phyloP scores from a whole-genome alignment of 2,888 invertebrate genomes.

The Trissoscelio sp. region DNA sequence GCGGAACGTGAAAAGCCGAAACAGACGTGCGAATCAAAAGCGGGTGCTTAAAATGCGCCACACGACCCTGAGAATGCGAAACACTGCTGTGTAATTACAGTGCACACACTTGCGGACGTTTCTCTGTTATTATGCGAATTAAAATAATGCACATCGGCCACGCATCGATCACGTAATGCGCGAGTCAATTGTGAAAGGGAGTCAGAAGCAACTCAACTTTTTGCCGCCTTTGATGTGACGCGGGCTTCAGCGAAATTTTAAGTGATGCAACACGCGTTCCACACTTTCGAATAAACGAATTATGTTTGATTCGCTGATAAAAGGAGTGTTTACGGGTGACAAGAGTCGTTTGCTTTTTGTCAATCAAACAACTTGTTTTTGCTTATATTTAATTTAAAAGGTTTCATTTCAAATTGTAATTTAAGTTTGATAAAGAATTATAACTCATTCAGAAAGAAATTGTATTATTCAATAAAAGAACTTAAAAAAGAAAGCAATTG shows the following conservation, averaged over 20 bases:
- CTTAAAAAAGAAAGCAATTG: no score
- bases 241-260: conserved; percentile 4
- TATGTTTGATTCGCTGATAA: conserved; percentile 19
- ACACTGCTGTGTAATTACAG: conserved; percentile 30
- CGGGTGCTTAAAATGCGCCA: conserved; percentile 17
- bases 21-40: no score
- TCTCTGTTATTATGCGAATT: conserved; percentile 52
- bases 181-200: conserved; percentile 52
- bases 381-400: no score
- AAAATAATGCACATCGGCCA: conserved; percentile 35
- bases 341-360: conserved; percentile 12
- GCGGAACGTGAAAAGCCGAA: no score
- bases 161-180: conserved; percentile 49
- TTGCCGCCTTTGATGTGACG: conserved; percentile 3
- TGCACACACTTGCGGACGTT: not conserved
- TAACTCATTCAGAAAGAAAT: no score
- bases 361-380: no score
- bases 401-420: no score
- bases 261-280: conserved; percentile 14
- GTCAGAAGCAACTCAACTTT: conserved; percentile 32
- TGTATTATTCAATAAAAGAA: no score
- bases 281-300: conserved; percentile 37
- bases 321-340: conserved; percentile 7
- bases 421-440: no score
- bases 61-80: conserved; percentile 31